Evolutionary conservation across 2,113 vertebrate species (phyloP).

Genomic region (Struthio camelus): DNA sequence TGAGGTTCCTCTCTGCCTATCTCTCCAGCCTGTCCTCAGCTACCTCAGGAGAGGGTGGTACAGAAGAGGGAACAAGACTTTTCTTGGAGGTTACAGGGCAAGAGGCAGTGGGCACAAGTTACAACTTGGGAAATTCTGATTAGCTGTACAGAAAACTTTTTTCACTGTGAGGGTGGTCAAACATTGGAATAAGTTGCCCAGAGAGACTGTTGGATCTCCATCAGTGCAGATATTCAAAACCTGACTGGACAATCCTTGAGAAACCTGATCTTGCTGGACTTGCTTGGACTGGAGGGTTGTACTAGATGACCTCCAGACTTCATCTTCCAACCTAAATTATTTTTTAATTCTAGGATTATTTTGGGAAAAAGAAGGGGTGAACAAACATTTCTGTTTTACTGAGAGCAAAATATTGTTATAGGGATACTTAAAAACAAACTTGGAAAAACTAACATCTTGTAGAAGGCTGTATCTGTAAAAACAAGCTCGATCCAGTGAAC

Average conservation of each 20-base stretch:
- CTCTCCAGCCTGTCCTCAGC: neutral
- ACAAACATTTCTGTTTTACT: neutral
- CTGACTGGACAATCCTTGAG: neutral
- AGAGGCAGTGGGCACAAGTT: neutral
- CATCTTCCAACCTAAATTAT: neutral
- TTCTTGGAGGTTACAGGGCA: neutral
- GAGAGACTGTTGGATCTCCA: accelerated
- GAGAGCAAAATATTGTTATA: neutral
- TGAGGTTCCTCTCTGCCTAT: too few species aligned
- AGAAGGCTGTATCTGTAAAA: neutral
- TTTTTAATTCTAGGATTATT: neutral
- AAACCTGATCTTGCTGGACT: neutral
- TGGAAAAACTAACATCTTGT: neutral
- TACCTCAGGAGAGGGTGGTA: neutral
- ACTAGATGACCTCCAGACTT: neutral
- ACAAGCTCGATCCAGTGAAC: neutral
- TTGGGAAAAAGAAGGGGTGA: neutral
- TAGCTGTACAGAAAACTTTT: neutral
- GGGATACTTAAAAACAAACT: neutral
- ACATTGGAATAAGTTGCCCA: neutral
- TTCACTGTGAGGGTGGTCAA: neutral
- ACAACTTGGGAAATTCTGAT: neutral
- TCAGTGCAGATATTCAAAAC: neutral
- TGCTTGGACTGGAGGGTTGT: neutral
- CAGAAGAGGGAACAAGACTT: neutral